These are phyloP conservation scores for Brachionus sp. DNA, from an alignment of 1,140 invertebrate genomes.

Conservation along the genomic window DNA sequence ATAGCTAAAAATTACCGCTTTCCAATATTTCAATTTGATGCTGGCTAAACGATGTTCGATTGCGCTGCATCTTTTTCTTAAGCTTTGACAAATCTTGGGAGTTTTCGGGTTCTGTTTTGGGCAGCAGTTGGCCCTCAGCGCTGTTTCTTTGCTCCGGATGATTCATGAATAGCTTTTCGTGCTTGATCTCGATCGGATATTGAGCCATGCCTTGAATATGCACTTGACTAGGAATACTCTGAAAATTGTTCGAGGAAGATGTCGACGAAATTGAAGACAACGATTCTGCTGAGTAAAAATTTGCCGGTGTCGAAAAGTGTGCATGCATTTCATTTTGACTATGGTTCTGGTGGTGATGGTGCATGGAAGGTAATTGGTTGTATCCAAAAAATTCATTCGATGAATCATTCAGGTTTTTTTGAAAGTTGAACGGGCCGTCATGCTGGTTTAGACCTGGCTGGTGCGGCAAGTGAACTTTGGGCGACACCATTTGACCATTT, in stretches of 20 bases:
- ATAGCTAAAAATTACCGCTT: conserved; percentile 71
- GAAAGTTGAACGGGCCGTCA: not conserved
- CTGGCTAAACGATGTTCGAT: conserved; percentile 97
- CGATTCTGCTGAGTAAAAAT: not conserved
- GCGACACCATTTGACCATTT: not conserved
- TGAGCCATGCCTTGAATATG: not conserved
- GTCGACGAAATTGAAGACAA: not conserved
- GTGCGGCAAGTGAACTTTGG: not conserved
- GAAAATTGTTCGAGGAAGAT: not conserved
- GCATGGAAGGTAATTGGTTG: not conserved
- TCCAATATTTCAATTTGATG: conserved; percentile 98
- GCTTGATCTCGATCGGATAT: not conserved
- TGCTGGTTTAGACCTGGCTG: not conserved
- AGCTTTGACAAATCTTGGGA: not conserved
- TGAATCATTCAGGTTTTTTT: not conserved
- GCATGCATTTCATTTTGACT: not conserved
- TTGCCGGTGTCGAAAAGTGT: not conserved
- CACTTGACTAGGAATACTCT: not conserved
- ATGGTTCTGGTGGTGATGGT: not conserved
- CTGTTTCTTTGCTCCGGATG: not conserved
- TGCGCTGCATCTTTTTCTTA: conserved; percentile 81
- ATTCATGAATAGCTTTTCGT: not conserved
- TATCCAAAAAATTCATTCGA: not conserved
- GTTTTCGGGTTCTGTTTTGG: not conserved
- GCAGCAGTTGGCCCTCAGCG: not conserved